Evolutionary conservation across 2,797 vertebrate species (phyloP), one percentile per base, ranked within the genome.

Genomic region (Discoglossus pictus): DNA sequence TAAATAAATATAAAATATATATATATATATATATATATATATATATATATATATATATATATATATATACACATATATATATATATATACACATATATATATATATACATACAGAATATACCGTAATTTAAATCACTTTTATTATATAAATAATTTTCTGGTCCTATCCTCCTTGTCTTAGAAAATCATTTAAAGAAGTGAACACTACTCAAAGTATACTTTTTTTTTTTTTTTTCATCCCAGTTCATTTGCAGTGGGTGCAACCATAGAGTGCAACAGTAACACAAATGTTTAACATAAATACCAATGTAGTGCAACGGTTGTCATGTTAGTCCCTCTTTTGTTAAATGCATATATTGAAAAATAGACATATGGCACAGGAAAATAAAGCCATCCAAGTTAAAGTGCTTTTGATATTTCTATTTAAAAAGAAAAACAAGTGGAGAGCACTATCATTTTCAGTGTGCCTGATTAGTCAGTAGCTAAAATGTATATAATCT

Each of bases 101-200:
- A 71, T 54, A 73, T 74, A 78, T 70, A 79, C 86, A 79, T 87
- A 92, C 54, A 89, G 91, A 89, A 94, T 93, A 91, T 88, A 89
- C 88, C 90, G 83, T 95, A 92, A 95, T 96, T 91, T 94, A 93
- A 91, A 83, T 88, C 94, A 94, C 93, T 94, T 98, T 96, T 90
- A 90, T 91, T 92, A 94, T 92, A 87, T 88, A 88, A 43, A 10
- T 23, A 16, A 15, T 35, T 23, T 51, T 40, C n/a, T 16, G 12
- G 9, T 74, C 80, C 79, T 74, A 65, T 74, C 78, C 82, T 79
- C 76, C 75, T 78, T 15, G 18, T 34, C 18, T 76, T 77, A 80
- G 79, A 64, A 74, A 78, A 76, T 73, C 65, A 70, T 74, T 72
- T 78, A 21, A 47, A 50, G 4, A 21, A 10, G 23, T 21, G 20